Conservation (phyloP, 1,140 invertebrate genomes). For the Aphis craccivora region DNA sequence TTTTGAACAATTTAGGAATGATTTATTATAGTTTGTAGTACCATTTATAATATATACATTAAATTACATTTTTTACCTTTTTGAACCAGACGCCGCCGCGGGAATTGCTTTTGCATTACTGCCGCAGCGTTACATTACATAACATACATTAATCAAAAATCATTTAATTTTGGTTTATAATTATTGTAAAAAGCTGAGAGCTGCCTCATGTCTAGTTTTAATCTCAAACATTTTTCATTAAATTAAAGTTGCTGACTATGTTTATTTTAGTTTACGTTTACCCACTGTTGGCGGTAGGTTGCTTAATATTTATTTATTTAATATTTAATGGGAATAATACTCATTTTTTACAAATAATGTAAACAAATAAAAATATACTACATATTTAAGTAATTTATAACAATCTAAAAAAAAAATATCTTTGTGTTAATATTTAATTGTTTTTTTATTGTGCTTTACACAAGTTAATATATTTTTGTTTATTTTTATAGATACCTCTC, state of each 20-base stretch:
- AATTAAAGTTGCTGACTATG: too few relatives aligned
- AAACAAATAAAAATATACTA: background rate
- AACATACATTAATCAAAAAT: background rate
- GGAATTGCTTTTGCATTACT: too few relatives aligned
- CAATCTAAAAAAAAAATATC: too few relatives aligned
- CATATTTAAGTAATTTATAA: too few relatives aligned
- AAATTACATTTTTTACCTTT: too few relatives aligned
- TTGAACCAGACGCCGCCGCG: too few relatives aligned
- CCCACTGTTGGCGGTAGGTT: too few relatives aligned
- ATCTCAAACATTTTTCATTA: background rate
- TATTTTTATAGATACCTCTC: slow-evolving; percentile 38
- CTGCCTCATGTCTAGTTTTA: background rate
- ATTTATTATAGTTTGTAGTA: background rate
- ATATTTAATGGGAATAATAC: background rate
- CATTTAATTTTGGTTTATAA: background rate
- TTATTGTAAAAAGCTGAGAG: background rate
- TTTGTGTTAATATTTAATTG: too few relatives aligned
- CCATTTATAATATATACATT: background rate
- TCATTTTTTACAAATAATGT: background rate
- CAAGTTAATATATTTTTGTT: background rate
- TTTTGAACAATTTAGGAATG: background rate
- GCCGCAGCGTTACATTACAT: background rate
- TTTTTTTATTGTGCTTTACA: background rate
- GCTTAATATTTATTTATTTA: too few relatives aligned
- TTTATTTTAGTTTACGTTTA: too few relatives aligned